Evolutionary conservation across 1,140 invertebrate genomes (phyloP).

Genomic region (Macrotrachela quadricornifera): DNA sequence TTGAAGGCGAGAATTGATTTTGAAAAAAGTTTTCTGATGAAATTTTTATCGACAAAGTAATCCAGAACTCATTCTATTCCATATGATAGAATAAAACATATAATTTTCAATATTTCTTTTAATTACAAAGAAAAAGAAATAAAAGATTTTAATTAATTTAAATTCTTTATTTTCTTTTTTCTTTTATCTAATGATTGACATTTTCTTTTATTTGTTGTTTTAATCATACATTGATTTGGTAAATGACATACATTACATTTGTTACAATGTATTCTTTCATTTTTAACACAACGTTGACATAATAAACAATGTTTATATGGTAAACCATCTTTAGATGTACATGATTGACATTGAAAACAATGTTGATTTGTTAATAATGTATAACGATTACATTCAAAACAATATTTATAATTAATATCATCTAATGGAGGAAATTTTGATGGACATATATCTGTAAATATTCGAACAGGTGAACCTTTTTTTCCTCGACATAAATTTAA

Average conservation of each 20-base stretch:
- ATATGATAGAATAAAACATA: no score
- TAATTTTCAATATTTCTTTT: no score
- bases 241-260: conserved; percentile 4
- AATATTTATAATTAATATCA: background rate
- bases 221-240: background rate
- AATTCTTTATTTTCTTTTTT: no score
- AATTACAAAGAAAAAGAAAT: no score
- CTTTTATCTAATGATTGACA: no score
- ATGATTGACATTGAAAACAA: background rate
- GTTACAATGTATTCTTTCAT: background rate
- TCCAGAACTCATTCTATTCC: no score
- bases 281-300: conserved; percentile 2
- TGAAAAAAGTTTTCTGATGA: no score
- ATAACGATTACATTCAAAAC: conserved; percentile 4
- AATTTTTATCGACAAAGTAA: no score
- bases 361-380: conserved; percentile 4
- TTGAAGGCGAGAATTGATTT: no score
- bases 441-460: conserved; percentile 3
- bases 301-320: conserved; percentile 5
- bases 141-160: no score
- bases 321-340: conserved; percentile 5
- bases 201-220: background rate
- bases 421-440: background rate
- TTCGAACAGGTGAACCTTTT: conserved; percentile 7
- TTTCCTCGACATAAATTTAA: background rate